A percentile compares a stretch with the other conserved stretches of the same genome.
These are phyloP conservation scores for Aleiodes sp. DNA, from an alignment of 1,140 invertebrate genomes.

Conservation along the genomic window DNA sequence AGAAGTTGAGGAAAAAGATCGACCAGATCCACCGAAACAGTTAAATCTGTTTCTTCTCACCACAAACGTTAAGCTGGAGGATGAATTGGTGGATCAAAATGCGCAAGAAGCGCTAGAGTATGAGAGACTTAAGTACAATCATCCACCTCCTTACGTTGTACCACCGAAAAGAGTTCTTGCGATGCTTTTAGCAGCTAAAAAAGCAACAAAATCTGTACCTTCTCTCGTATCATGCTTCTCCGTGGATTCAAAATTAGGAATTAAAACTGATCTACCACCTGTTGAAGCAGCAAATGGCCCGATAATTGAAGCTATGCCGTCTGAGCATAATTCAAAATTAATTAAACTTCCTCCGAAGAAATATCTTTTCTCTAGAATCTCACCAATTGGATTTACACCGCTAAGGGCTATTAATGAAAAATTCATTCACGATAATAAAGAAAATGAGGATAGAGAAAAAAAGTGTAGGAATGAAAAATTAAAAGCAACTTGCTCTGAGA, in stretches of 20 bases:
- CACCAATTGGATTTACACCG: slow-evolving; percentile 49
- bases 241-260: slow-evolving; percentile 54
- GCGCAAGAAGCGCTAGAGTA: slow-evolving; percentile 42
- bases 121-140: slow-evolving; percentile 54
- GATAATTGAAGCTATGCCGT: neutral
- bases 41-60: slow-evolving; percentile 57
- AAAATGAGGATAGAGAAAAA: slow-evolving; percentile 30
- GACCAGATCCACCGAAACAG: slow-evolving; percentile 47
- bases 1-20: slow-evolving; percentile 41
- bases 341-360: slow-evolving; percentile 51
- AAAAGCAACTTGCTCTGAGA: neutral
- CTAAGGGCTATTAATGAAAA: slow-evolving; percentile 54
- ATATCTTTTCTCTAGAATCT: slow-evolving; percentile 49
- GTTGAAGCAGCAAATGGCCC: neutral
- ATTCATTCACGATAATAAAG: slow-evolving; percentile 48
- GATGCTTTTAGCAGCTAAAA: slow-evolving; percentile 54
- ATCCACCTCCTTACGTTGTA: slow-evolving; percentile 53
- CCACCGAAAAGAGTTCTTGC: slow-evolving; percentile 50
- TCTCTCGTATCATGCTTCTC: slow-evolving; percentile 62
- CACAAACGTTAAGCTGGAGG: slow-evolving; percentile 43
- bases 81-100: slow-evolving; percentile 31
- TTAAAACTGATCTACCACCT: slow-evolving; percentile 42
- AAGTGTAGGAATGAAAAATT: slow-evolving; percentile 7
- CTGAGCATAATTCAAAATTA: slow-evolving; percentile 43
- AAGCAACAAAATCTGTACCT: slow-evolving; percentile 54